Base-by-base conservation (phyloP, 37 sponge, comb jelly and placozoan species). In the Mnemiopsis leidyi region DNA sequence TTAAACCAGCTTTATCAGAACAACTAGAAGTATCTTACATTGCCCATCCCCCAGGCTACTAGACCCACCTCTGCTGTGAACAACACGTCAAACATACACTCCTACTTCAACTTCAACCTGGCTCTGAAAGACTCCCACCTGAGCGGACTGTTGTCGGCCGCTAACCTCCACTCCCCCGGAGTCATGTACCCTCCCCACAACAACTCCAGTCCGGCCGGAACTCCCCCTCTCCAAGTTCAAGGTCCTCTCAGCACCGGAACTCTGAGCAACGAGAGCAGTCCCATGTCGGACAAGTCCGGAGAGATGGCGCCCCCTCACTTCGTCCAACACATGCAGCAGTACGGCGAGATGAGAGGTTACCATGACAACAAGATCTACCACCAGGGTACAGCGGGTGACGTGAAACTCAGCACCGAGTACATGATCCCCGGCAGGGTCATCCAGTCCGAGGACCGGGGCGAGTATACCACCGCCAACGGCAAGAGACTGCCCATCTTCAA, bases 41-140 rank as follows among this genome's bases (percentile, higher is more conserved):
- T 13, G 9, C 13, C 61, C 61, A 18, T 13, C 13, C 13, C 61
- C 61, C 61, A 48, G 61, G 61, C 61, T 18, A 48, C 61, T 18
- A 5, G 61, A 48, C 61, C 61, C 61, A 18, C 61, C 61, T 48
- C 61, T 48, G 61, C 61, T 48, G 61, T 48, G 61, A 48, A 77
- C 79, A 71, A 71, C 73, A 77, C 79, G 9, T 77, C 79, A 33
- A 77, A 77, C 79, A 77, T 77, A 9, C 79, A 77, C 79, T 34
- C 36, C 35, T 77, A 77, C 79, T 77, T 77, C 79, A 77, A 77
- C 79, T 77, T 77, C 36, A 77, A 77, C 79, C 79, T 77, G 79
- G 79, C 79, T 1, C 33, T 77, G 32, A 77, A 77, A 36, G 79
- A 77, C 79, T 20, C 9, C 18, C 79, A 77, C 79, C 79, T 77